Base-by-base conservation (phyloP, 1,140 invertebrate genomes). In the Conopomorpha cramerella region DNA sequence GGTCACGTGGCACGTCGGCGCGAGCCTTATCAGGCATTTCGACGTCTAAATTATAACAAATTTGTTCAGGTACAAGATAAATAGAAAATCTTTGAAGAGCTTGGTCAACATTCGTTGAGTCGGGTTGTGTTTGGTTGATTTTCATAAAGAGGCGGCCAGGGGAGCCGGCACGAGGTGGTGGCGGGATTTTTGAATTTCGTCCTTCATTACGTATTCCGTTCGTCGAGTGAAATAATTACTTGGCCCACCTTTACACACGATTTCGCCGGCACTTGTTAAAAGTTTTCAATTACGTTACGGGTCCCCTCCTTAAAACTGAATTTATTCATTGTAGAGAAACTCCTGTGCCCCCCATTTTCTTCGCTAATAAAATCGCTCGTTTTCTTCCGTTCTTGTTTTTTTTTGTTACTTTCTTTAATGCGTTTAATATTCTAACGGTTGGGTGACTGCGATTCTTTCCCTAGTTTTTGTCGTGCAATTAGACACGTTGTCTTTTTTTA, bases 231-330 rank as follows among this genome's bases (percentile, higher is more conserved):
- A 54, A 45, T 72, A 76, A 72, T 76, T 71, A 71, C 48, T 46
- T 37, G 53, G 49, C 51, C 61, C 58, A 72, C 67, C 67, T 76
- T 76, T 61, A 70, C 71, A 73, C 66, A 67, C 71, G 71, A 72
- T 71, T 76, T 71, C 66, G 61, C n/a, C 57, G 57, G 57, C 64
- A 71, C 71, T 74, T 68, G 67, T 72, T 72, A 72, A 72, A 76
- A 76, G 71, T 76, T 76, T 72, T 72, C 71, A 76, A 76, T 76
- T 76, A 67, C 71, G 58, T 76, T 72, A 72, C 59, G 51, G 50
- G 48, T 50, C 44, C 41, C 56, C 52, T 43, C 41, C 55, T 50
- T 65, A 51, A 68, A 55, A 57, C 54, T 53, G 58, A 72, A 74
- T 74, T 74, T 74, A 74, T 74, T 74, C 66, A 74, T 74, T 71